A percentile compares a stretch with the other conserved stretches of the same genome.
These are phyloP conservation scores for Chelonus formosanus DNA, from an alignment of 2,888 invertebrate genomes.

Conservation along the genomic window DNA sequence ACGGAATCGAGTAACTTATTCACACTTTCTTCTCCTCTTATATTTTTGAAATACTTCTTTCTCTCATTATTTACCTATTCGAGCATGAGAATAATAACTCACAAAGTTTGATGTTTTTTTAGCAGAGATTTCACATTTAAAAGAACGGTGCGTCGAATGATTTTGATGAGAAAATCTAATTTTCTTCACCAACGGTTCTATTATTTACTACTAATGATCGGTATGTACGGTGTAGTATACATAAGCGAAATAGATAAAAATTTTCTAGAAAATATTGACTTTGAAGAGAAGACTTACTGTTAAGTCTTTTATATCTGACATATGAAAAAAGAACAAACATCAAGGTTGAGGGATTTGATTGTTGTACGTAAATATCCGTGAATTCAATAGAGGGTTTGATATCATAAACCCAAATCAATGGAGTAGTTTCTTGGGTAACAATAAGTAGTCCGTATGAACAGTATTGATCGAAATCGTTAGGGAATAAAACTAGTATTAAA, in stretches of 20 bases:
- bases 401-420: not conserved
- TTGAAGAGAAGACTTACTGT: too few species aligned
- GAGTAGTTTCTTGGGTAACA: not conserved
- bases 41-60: too few species aligned
- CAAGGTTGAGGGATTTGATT: too few species aligned
- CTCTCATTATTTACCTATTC: too few species aligned
- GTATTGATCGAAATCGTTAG: constrained; percentile 5
- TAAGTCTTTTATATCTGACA: too few species aligned
- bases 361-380: not conserved
- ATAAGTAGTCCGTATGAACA: not conserved
- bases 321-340: too few species aligned
- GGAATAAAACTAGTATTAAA: not conserved
- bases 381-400: not conserved
- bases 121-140: not conserved
- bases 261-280: not conserved
- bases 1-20: too few species aligned
- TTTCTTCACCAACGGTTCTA: constrained; percentile 2
- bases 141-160: not conserved
- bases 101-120: too few species aligned
- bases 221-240: not conserved
- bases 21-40: too few species aligned
- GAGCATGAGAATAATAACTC: too few species aligned
- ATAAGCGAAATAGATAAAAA: constrained; percentile 1
- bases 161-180: constrained; percentile 3
- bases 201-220: not conserved